Conservation (phyloP, 2,888 invertebrate species). For the Leptinotarsa peninsularis region DNA sequence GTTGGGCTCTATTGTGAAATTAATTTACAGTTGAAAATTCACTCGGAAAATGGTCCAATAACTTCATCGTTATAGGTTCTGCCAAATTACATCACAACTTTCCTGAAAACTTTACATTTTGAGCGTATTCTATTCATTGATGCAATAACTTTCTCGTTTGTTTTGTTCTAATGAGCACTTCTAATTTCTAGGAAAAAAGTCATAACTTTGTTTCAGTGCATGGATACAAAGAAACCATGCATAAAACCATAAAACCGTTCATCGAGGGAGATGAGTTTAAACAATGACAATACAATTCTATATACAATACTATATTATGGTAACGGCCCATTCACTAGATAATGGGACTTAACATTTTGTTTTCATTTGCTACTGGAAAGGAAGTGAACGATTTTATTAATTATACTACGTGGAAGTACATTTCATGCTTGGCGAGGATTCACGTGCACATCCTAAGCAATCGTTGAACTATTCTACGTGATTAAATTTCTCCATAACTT, state of each 20-base stretch:
- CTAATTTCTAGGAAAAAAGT: background rate
- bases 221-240: background rate
- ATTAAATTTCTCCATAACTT: conserved; percentile 3
- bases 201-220: background rate
- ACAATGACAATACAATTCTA: conserved; percentile 8
- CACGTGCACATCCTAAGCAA: conserved; percentile 17
- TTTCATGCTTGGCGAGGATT: conserved; percentile 14
- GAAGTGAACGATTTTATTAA: conserved; percentile 15
- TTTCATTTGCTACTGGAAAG: conserved; percentile 9
- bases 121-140: no score
- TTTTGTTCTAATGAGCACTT: background rate
- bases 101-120: no score
- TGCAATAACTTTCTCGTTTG: no score
- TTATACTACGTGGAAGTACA: conserved; percentile 11
- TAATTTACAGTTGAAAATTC: no score
- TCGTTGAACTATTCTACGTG: conserved; percentile 14
- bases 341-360: conserved; percentile 1
- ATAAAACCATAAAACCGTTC: conserved; percentile 4
- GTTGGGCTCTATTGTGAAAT: no score
- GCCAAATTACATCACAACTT: no score
- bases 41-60: no score
- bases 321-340: background rate
- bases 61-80: no score
- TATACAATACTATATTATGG: background rate
- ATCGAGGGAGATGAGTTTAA: conserved; percentile 1